Evolutionary conservation across 1,140 invertebrate species (phyloP), one percentile per base, ranked within the genome.

Genomic region (Onthophagus taurus): DNA sequence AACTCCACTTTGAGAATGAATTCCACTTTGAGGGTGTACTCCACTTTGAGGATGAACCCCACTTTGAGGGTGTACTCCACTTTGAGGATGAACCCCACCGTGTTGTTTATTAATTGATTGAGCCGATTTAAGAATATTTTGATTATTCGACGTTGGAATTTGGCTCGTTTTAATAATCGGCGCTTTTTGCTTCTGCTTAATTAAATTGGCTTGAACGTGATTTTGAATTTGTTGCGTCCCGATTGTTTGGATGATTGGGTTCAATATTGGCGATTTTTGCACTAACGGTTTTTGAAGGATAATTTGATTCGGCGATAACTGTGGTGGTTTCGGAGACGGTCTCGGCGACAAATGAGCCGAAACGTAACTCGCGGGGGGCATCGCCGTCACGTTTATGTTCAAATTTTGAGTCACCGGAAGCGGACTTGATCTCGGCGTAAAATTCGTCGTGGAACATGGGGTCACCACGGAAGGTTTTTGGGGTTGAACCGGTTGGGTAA

Each of bases 311-410:
- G 61, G 26, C 21, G 60, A 41, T 2, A 68, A 54, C 41, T 64
- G 60, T 0, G 54, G 38, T 2, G 64, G 57, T 2, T 63, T 13
- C 7, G 47, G 42, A n/a, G 53, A 45, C 8, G 58, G 52, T 30
- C 58, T 42, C 7, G 61, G 61, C 11, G 61, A 62, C 9, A 55
- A 6, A 31, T 58, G 57, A 5, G 53, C 45, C 24, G 53, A 30
- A 7, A 51, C 42, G 18, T 48, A 44, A 24, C 44, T 50, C 2
- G 50, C 26, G n/a, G n/a, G n/a, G 5, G 34, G 34, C 17, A 36
- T 20, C 19, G 54, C 29, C 7, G 47, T 44, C 6, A 58, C 54
- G 31, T 58, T 59, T 3, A 61, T 35, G 23, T 42, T 59, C 9
- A 59, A 47, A 33, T 53, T 37, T 47, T 59, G 57, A 43, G 21